Conservation (phyloP, 37 sponge, comb jelly and placozoan species). For the Halichondria panicea region DNA sequence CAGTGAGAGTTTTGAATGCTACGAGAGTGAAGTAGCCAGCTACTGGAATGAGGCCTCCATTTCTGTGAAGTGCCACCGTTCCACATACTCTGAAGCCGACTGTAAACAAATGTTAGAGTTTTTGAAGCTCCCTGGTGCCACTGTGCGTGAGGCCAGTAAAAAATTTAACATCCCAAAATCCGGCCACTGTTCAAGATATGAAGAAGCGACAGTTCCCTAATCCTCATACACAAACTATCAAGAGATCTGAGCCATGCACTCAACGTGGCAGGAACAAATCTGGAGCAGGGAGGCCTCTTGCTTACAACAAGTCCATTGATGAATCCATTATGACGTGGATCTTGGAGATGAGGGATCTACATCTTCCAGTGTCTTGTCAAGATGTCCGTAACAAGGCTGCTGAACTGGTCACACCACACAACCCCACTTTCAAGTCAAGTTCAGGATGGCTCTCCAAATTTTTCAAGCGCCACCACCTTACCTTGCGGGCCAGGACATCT, state of each 20-base stretch:
- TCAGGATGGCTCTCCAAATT: constrained; percentile 2
- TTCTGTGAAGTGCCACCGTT: too few relatives aligned
- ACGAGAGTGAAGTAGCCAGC: too few relatives aligned
- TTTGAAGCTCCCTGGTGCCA: too few relatives aligned
- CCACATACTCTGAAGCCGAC: too few relatives aligned
- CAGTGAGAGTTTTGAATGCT: too few relatives aligned
- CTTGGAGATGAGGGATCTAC: neutral
- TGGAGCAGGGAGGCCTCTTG: neutral
- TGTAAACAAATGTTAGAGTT: too few relatives aligned
- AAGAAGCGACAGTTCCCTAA: neutral
- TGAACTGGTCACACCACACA: neutral
- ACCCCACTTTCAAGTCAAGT: neutral
- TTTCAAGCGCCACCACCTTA: neutral
- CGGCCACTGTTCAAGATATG: neutral
- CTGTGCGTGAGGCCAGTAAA: neutral
- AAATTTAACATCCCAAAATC: neutral
- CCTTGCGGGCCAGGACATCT: constrained; percentile 3
- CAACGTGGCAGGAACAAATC: neutral
- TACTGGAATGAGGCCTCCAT: too few relatives aligned
- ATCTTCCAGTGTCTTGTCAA: neutral
- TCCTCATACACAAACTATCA: neutral
- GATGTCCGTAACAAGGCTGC: neutral
- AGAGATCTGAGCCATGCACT: neutral
- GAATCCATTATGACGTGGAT: neutral
- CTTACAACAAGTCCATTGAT: neutral